Evolutionary conservation across 2,113 vertebrate genomes (phyloP), one percentile per base, ranked within the genome.

Genomic region (Limanda limanda): DNA sequence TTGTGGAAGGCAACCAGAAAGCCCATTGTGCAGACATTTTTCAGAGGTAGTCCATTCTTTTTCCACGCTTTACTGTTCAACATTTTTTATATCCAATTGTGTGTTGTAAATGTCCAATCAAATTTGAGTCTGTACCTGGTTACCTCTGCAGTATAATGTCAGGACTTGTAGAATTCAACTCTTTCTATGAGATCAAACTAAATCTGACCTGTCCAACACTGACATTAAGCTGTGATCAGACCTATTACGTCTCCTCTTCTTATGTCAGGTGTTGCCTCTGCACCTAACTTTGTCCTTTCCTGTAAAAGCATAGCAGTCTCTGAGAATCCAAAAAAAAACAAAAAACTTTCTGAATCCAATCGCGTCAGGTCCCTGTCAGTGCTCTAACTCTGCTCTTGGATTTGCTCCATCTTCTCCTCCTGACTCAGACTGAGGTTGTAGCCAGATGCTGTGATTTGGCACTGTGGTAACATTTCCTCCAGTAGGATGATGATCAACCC

Each of bases 401-500:
- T 54, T 21, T 1, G 54, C 54, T 56, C n/a, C 21, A 27, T 20
- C 48, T 74, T 14, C 17, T 3, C 37, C 4, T 51, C 66, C 14
- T 68, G 23, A 14, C 1, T 82, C 40, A 93, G 56, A 66, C 79
- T 89, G 75, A 75, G 76, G 5, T 89, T 37, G 21, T 94, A 95
- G 8, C 94, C 89, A 1, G 76, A 74, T 14, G 95, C 96, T 1
- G 81, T 82, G 64, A 97, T 86, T 23, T 93, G 68, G 21, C 97
- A 97, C n/a, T 77, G 75, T 2, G 95, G 96, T 59, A 98, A 85
- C 94, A 96, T 95, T 79, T 98, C 97, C 74, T 98, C 96, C 83
- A 97, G 62, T 54, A 97, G 86, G 76, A 98, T 97, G 59, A 71
- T 84, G 10, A 94, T 82, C 81, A 97, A 85, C 1, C 94, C 93